Evolutionary conservation across 2,888 invertebrate genomes (phyloP).

Genomic region (Malthinus seriepunctatus): DNA sequence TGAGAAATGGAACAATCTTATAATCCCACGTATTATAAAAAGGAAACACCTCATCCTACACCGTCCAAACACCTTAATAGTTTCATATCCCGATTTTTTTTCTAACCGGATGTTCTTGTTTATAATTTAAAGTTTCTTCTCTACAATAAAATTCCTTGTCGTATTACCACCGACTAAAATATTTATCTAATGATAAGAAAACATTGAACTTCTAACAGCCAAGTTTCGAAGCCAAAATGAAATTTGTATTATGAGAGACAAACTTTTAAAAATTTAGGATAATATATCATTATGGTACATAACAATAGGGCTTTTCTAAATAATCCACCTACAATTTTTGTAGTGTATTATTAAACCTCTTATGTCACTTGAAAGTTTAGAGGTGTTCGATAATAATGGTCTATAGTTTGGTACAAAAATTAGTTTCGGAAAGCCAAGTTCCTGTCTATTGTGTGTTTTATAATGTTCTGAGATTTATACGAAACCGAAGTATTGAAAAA

Average conservation of each 20-base stretch:
- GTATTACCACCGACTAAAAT: constrained; percentile 4
- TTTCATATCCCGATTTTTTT: not conserved
- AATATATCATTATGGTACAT: not conserved
- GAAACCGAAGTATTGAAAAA: too few species aligned
- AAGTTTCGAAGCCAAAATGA: not conserved
- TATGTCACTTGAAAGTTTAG: not conserved
- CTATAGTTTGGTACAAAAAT: constrained; percentile 5
- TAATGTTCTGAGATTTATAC: too few species aligned
- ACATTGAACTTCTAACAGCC: not conserved
- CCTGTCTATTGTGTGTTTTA: not conserved
- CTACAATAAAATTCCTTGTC: constrained; percentile 5
- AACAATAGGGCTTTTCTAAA: not conserved
- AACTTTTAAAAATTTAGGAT: not conserved
- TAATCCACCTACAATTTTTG: constrained; percentile 1
- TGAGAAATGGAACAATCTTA: too few species aligned
- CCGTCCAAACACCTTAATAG: too few species aligned
- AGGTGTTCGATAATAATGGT: not conserved
- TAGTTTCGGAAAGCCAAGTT: constrained; percentile 1
- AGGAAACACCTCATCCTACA: too few species aligned
- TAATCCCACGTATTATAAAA: too few species aligned
- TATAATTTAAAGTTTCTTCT: constrained; percentile 6
- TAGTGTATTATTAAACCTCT: not conserved
- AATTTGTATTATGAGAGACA: not conserved
- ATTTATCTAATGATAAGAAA: constrained; percentile 3
- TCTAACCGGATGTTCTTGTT: constrained; percentile 26